Percentiles rank a stretch among this genome's conserved stretches.
Evolutionary conservation across 1,140 invertebrate genomes (phyloP).

Genomic region (Diorhabda elongata): DNA sequence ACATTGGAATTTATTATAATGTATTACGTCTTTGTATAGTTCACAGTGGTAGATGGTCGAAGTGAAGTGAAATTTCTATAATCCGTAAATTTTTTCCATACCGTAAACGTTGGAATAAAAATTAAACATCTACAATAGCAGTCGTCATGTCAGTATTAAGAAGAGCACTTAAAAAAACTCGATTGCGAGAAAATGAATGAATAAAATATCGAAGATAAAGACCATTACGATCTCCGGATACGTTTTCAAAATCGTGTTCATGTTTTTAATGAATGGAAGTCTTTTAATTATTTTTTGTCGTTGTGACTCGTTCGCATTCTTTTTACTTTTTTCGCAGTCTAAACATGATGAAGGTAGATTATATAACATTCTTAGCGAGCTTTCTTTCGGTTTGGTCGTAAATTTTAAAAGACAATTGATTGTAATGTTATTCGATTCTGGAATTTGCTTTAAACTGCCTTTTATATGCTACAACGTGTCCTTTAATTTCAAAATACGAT

Average conservation of each 20-base stretch:
- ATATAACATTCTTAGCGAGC: constrained; percentile 18
- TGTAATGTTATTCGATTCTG: constrained; percentile 22
- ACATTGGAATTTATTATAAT: no score
- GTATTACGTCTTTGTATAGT: no score
- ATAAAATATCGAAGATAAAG: constrained; percentile 3
- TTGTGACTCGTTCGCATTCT: constrained; percentile 5
- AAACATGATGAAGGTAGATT: constrained; percentile 20
- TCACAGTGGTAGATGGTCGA: no score
- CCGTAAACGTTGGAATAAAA: background rate
- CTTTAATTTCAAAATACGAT: constrained; percentile 22
- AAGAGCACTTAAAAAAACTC: background rate
- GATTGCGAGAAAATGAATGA: constrained; percentile 2
- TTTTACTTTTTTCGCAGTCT: constrained; percentile 14
- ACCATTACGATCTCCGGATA: background rate
- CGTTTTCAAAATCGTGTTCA: constrained; percentile 6
- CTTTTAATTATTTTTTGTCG: constrained; percentile 14
- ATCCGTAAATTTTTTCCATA: background rate
- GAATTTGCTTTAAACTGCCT: constrained; percentile 24
- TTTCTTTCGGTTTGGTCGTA: constrained; percentile 9
- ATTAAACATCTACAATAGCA: background rate
- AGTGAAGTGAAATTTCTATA: background rate
- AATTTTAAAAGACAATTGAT: constrained; percentile 19
- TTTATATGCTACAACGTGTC: constrained; percentile 23
- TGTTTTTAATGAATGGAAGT: constrained; percentile 11
- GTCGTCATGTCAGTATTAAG: background rate